phyloP scores from a whole-genome alignment of 2,797 vertebrate genomes.

The Adelosebastes latens region DNA sequence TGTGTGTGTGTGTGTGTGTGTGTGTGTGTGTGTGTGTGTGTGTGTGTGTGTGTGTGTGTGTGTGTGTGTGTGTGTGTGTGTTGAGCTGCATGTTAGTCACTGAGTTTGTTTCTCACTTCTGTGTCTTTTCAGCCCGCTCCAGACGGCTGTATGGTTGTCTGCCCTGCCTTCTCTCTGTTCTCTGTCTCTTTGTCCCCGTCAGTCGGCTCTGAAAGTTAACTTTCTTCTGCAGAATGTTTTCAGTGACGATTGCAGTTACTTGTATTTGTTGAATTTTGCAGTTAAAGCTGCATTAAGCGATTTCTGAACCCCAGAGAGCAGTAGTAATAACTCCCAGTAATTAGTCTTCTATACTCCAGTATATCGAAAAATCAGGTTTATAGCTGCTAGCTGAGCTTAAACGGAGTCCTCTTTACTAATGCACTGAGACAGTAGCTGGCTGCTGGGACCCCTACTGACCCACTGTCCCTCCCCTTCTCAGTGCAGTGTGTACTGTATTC shows the following conservation, averaged over 20 bases:
- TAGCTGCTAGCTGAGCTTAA: not conserved
- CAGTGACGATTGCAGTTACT: not conserved
- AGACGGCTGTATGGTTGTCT: slow-evolving; percentile 27
- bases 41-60: not conserved
- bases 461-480: not conserved
- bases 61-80: not conserved
- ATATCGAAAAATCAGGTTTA: not conserved
- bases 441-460: not conserved
- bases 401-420: not conserved
- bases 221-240: slow-evolving; percentile 6
- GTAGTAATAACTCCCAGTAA: not conserved
- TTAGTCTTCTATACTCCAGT: not conserved
- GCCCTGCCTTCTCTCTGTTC: not conserved
- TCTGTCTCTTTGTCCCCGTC: slow-evolving; percentile 1
- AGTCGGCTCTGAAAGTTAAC: slow-evolving; percentile 1
- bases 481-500: not conserved
- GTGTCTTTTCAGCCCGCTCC: slow-evolving; percentile 39
- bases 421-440: not conserved
- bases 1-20: not conserved
- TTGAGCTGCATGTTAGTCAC: slow-evolving; percentile 20
- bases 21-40: not conserved
- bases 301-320: not conserved
- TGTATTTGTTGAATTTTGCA: not conserved
- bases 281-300: slow-evolving; percentile 55
- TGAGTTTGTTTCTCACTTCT: slow-evolving; percentile 37